phyloP scores from a whole-genome alignment of 2,113 vertebrate genomes.

The Thunnus thynnus region DNA sequence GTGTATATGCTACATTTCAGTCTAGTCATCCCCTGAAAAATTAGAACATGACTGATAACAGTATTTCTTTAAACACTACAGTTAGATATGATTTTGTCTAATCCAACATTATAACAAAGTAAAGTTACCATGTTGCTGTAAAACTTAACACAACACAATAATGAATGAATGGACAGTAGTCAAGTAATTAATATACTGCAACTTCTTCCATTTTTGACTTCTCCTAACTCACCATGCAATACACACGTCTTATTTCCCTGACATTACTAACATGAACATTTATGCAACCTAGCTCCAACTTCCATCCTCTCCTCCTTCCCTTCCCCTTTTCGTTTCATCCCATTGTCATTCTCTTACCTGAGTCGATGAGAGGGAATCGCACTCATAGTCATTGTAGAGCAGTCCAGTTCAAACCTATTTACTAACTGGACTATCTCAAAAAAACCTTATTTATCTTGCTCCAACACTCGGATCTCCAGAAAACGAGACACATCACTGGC shows the following conservation, averaged over 20 bases:
- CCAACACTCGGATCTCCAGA: not conserved
- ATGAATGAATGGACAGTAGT: too few species aligned
- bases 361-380: conserved; percentile 50
- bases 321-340: not conserved
- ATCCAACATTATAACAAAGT: too few species aligned
- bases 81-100: too few species aligned
- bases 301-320: not conserved
- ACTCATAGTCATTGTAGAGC: conserved; percentile 64
- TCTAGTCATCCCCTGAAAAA: too few species aligned
- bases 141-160: too few species aligned
- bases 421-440: not conserved
- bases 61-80: too few species aligned
- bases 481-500: conserved; percentile 27
- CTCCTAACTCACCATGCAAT: not conserved
- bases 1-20: not conserved
- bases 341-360: conserved; percentile 64
- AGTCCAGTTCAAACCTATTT: conserved; percentile 1
- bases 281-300: not conserved
- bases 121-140: too few species aligned
- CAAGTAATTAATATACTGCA: too few species aligned
- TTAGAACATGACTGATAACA: too few species aligned
- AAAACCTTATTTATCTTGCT: conserved; percentile 7
- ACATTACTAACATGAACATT: not conserved
- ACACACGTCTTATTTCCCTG: not conserved
- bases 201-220: not conserved